phyloP scores from a whole-genome alignment of 2,888 invertebrate genomes.

The Cinara cedri region DNA sequence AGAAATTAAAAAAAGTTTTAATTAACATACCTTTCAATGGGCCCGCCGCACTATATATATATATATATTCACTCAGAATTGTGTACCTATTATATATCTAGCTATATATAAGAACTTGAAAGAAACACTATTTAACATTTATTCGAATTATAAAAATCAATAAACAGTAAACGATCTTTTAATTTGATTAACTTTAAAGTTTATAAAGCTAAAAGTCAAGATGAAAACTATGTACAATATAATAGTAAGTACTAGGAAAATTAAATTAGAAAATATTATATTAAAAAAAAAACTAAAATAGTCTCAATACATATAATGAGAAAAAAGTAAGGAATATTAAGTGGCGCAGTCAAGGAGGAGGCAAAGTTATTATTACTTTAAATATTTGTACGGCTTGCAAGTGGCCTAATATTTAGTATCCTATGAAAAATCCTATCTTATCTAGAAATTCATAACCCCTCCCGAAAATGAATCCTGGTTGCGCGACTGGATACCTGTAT shows the following conservation, averaged over 20 bases:
- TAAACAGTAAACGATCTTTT: constrained; percentile 11
- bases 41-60: neutral
- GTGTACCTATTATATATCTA: constrained; percentile 9
- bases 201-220: neutral
- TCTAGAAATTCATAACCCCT: too few relatives aligned
- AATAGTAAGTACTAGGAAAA: too few relatives aligned
- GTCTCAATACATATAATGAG: neutral
- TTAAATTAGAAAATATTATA: too few relatives aligned
- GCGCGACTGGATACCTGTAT: too few relatives aligned
- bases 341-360: too few relatives aligned
- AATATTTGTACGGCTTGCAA: too few relatives aligned
- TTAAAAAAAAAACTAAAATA: neutral
- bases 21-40: constrained; percentile 39
- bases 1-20: constrained; percentile 40
- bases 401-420: too few relatives aligned
- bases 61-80: neutral
- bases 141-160: constrained; percentile 36
- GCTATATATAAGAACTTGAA: constrained; percentile 10
- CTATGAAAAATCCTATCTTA: too few relatives aligned
- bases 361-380: too few relatives aligned
- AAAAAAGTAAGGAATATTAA: neutral
- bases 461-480: too few relatives aligned
- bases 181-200: constrained; percentile 27
- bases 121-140: constrained; percentile 9
- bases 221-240: neutral